A percentile compares a stretch with the other conserved stretches of the same genome.
These are phyloP conservation scores for western clawed frog (Xenopus tropicalis) DNA, from an alignment of 2,113 vertebrate genomes.

Conservation along the genomic window UCB_Xtro_10.0 CM004446.2:38403501-38404000, in stretches of 20 bases:
- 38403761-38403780: slow-evolving; percentile 27
- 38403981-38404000: slow-evolving; percentile 32
- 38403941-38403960: slow-evolving; percentile 26
- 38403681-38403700: no score
- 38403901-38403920: slow-evolving; percentile 30
- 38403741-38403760: slow-evolving; percentile 5
- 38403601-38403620: no score
- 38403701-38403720: no score
- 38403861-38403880: slow-evolving; percentile 43
- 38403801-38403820: slow-evolving; percentile 33
- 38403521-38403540: no score
- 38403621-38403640: no score
- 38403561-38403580: no score
- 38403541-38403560: no score
- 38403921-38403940: slow-evolving; percentile 35
- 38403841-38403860: slow-evolving; percentile 37
- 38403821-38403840: slow-evolving; percentile 13
- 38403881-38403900: slow-evolving; percentile 32
- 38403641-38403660: no score
- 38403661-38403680: no score
- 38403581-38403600: no score
- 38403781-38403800: slow-evolving; percentile 19
- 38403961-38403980: slow-evolving; percentile 32
- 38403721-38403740: neutral
- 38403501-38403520: no score